Percentiles rank a stretch among this genome's conserved stretches.
Conservation (phyloP, 1,140 invertebrate genomes). For the Philopotamus ludificatus region DNA sequence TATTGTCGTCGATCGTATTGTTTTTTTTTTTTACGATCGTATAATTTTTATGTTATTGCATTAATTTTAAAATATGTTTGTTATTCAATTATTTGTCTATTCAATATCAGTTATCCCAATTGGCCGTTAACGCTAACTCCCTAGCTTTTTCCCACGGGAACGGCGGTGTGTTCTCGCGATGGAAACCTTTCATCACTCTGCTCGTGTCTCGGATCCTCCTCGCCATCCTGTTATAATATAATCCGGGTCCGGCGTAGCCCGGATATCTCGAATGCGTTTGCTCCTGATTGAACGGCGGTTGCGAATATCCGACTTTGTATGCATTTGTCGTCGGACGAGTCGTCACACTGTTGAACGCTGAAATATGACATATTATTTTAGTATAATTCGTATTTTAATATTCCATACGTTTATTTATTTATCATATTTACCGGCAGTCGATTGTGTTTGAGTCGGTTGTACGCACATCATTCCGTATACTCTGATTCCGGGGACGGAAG, state of each 20-base stretch:
- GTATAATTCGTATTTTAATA: conserved; percentile 6
- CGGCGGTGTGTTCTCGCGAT: conserved; percentile 51
- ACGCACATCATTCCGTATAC: conserved; percentile 95
- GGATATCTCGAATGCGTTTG: conserved; percentile 51
- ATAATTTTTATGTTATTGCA: background rate
- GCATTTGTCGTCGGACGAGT: conserved; percentile 51
- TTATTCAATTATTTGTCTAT: conserved; percentile 1
- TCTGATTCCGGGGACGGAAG: conserved; percentile 86
- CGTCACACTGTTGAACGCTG: conserved; percentile 47
- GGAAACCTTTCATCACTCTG: conserved; percentile 47
- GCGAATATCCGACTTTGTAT: conserved; percentile 56
- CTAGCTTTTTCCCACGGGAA: conserved; percentile 74
- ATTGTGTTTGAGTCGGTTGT: conserved; percentile 47
- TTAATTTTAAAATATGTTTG: background rate
- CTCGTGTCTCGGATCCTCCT: conserved; percentile 52
- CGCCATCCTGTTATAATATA: conserved; percentile 52
- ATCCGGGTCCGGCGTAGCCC: conserved; percentile 47
- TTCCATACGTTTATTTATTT: background rate
- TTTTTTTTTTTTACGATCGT: background rate
- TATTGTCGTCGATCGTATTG: too few species aligned
- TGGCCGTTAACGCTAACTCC: conserved; percentile 60
- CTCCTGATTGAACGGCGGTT: conserved; percentile 49
- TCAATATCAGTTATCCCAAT: conserved; percentile 58
- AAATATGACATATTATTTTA: conserved; percentile 20
- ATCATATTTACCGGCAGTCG: conserved; percentile 13